phyloP scores from a whole-genome alignment of 1,140 invertebrate genomes.

The Meloidogyne floridensis region DNA sequence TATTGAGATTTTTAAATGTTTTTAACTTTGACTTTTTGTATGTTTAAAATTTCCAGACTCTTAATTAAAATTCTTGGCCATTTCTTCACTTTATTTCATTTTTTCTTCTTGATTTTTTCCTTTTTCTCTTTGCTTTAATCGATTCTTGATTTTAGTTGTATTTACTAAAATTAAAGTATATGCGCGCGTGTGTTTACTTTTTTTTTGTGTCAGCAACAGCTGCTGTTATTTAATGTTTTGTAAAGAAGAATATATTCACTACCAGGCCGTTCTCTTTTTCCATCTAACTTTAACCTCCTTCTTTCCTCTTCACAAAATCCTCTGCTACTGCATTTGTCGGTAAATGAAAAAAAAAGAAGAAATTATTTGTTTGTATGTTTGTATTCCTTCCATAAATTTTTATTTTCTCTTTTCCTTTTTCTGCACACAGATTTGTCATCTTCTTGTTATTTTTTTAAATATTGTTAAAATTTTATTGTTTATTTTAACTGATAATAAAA shows the following conservation, averaged over 20 bases:
- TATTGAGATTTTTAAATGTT: too few relatives aligned
- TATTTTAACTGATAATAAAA: too few relatives aligned
- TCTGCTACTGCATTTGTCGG: background rate
- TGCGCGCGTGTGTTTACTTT: constrained; percentile 4
- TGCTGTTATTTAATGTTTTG: background rate
- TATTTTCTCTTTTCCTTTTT: too few relatives aligned
- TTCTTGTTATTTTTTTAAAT: background rate
- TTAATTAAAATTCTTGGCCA: too few relatives aligned
- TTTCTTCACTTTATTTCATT: too few relatives aligned
- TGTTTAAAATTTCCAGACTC: too few relatives aligned
- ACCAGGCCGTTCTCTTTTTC: background rate
- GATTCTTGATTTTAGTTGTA: background rate
- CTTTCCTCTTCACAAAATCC: background rate
- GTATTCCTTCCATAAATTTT: background rate
- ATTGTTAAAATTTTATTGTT: too few relatives aligned
- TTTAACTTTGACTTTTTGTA: too few relatives aligned
- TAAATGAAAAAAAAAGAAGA: background rate
- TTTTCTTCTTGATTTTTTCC: background rate
- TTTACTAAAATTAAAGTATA: too few relatives aligned
- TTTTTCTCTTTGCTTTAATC: background rate
- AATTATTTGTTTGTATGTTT: background rate
- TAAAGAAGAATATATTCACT: background rate
- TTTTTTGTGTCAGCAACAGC: constrained; percentile 7
- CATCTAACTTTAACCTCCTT: background rate
- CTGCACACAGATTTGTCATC: background rate